These are phyloP conservation scores for Nipponia nippon DNA, from an alignment of 2,113 vertebrate species.

Conservation along the genomic window DNA sequence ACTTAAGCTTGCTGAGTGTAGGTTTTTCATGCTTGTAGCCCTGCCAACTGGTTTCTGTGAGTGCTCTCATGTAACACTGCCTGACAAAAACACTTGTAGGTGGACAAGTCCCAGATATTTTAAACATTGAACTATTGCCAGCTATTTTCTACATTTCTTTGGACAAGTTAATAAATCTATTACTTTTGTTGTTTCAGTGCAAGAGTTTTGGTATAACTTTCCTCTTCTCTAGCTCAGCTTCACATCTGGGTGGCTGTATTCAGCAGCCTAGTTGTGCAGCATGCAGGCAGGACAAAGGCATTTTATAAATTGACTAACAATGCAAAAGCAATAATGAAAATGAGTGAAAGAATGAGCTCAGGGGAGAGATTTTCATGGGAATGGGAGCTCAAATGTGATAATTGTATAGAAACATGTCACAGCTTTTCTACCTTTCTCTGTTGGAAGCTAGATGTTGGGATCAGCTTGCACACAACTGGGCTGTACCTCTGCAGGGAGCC, in stretches of 20 bases:
- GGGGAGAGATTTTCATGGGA: neutral
- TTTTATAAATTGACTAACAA: neutral
- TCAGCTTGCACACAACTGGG: neutral
- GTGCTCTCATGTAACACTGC: neutral
- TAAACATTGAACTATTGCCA: neutral
- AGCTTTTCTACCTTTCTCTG: neutral
- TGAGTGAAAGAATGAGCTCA: neutral
- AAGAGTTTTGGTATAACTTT: neutral
- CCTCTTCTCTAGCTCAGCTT: neutral
- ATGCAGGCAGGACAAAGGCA: neutral
- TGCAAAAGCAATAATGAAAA: neutral
- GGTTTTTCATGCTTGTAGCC: neutral
- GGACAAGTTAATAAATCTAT: neutral
- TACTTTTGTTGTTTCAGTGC: neutral
- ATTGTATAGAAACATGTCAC: neutral
- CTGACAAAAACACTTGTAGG: neutral
- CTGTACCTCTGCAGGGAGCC: neutral
- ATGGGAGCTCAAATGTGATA: neutral
- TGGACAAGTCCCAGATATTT: neutral
- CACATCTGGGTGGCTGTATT: neutral
- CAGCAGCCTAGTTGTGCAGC: neutral
- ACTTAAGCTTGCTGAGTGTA: neutral
- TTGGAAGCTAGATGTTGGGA: neutral
- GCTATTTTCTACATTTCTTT: neutral
- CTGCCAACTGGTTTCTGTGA: neutral